Base-by-base conservation (phyloP, 2,888 invertebrate genomes). In the Zeuzera pyrina region DNA sequence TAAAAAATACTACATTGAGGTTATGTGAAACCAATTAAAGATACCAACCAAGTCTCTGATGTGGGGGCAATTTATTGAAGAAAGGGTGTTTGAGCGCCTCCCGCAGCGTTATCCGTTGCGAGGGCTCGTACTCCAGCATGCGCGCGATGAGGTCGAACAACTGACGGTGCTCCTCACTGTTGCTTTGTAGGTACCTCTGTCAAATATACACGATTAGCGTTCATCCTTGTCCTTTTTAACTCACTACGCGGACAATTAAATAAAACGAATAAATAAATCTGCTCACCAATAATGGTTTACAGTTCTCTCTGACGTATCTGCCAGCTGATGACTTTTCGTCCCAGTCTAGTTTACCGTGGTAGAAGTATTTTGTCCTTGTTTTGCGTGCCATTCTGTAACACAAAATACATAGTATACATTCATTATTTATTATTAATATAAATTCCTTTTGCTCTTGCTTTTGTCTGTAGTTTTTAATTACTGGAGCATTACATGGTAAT, bases 101-200 rank as follows among this genome's bases (percentile, higher is more conserved):
- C 47, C 87, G 84, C 52, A 99, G 86, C 51, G 92, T 90, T 59
- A 98, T 90, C 42, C 99, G 88, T 61, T 94, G 92, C 39, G 90
- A 86, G 15, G 98, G 98, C 70, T 98, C 97, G 78, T 98, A 99
- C 55, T 97, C 97, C 67, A 99, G 85, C 98, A 99, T 98, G 71
- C 91, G 90, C 57, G 92, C 89, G 52, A 99, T 91, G 63, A 99
- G 86, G 69, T 98, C 96, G 76, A 99, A 98, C 58, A 99, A 85
- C 66, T 94, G 91, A 42, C 92, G 88, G 73, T 98, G 94, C 59
- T 98, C 98, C 48, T 93, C 91, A 52, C 93, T 92, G 52, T 94
- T 95, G 56, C 87, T 89, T 62, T 91, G 87, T 72, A 94, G 89
- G 78, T 97, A 97, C 78, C 97, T 91, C 93, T 96, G 89, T 34